phyloP scores from a whole-genome alignment of 1,140 invertebrate species.

The Listronotus oregonensis region DNA sequence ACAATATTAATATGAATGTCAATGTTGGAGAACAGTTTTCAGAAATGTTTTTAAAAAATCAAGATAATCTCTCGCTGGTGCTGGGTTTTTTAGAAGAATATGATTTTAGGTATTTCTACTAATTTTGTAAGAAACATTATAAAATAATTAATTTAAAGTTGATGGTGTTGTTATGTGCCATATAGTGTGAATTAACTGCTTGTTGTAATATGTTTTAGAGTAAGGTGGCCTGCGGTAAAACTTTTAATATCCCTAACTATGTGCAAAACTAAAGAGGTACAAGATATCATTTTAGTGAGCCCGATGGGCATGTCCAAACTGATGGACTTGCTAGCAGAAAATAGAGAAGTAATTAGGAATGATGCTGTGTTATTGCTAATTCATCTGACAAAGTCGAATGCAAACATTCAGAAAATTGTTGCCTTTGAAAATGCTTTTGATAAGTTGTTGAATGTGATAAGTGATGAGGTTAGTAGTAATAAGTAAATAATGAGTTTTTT shows the following conservation, averaged over 20 bases:
- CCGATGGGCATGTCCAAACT: slow-evolving; percentile 98
- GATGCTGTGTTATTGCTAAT: slow-evolving; percentile 92
- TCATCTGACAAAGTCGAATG: slow-evolving; percentile 92
- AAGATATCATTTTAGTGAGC: slow-evolving; percentile 92
- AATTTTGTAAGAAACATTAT: slow-evolving; percentile 50
- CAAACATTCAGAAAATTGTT: slow-evolving; percentile 99
- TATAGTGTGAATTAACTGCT: too few species aligned
- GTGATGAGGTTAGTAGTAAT: slow-evolving; percentile 73
- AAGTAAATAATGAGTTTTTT: neutral
- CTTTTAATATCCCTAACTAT: slow-evolving; percentile 79
- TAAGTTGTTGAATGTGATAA: slow-evolving; percentile 90
- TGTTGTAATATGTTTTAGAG: slow-evolving; percentile 56
- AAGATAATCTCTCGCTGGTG: slow-evolving; percentile 84
- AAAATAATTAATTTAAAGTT: too few species aligned
- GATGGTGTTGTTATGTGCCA: too few species aligned
- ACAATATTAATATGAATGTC: slow-evolving; percentile 50
- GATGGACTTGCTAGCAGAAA: slow-evolving; percentile 94
- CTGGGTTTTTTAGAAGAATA: slow-evolving; percentile 93
- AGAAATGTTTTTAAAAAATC: slow-evolving; percentile 95
- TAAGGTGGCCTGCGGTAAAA: slow-evolving; percentile 86
- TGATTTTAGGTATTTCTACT: slow-evolving; percentile 72
- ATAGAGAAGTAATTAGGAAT: slow-evolving; percentile 94
- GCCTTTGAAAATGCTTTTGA: slow-evolving; percentile 99
- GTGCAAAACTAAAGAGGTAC: slow-evolving; percentile 88
- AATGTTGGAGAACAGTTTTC: slow-evolving; percentile 93